These are phyloP conservation scores for Grapholita molesta DNA, from an alignment of 1,140 invertebrate genomes.

Conservation along the genomic window DNA sequence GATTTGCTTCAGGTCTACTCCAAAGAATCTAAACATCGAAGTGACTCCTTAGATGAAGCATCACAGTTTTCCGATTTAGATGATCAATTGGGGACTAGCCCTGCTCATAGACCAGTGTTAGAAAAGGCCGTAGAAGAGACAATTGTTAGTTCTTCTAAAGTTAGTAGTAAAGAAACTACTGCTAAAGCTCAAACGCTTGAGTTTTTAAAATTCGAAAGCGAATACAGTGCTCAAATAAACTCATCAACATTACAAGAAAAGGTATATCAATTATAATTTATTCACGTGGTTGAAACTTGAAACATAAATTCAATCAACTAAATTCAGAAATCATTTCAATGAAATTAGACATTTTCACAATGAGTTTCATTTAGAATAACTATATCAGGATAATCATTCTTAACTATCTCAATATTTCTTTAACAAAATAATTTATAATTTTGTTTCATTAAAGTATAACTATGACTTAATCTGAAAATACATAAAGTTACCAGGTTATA, in stretches of 20 bases:
- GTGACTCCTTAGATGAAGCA: slow-evolving; percentile 74
- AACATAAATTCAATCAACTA: neutral
- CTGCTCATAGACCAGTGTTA: slow-evolving; percentile 47
- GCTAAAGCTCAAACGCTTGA: slow-evolving; percentile 49
- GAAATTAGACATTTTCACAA: too few relatives aligned
- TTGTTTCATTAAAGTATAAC: too few relatives aligned
- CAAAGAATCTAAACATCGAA: slow-evolving; percentile 69
- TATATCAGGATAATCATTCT: too few relatives aligned
- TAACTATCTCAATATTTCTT: too few relatives aligned
- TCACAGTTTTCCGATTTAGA: slow-evolving; percentile 78
- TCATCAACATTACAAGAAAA: slow-evolving; percentile 36
- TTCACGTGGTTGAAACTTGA: neutral
- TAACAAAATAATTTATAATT: too few relatives aligned
- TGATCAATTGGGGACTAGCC: slow-evolving; percentile 71
- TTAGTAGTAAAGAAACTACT: slow-evolving; percentile 25
- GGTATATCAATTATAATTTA: slow-evolving; percentile 29
- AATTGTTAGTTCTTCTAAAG: slow-evolving; percentile 26
- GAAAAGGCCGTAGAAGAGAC: slow-evolving; percentile 42
- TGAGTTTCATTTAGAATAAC: too few relatives aligned
- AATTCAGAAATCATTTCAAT: too few relatives aligned
- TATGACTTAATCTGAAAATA: too few relatives aligned
- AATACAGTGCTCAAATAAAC: slow-evolving; percentile 51
- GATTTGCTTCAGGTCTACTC: slow-evolving; percentile 54
- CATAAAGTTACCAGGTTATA: too few relatives aligned
- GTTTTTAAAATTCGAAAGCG: slow-evolving; percentile 63